phyloP scores from a whole-genome alignment of 2,888 invertebrate species.

The Odontocerum albicorne region DNA sequence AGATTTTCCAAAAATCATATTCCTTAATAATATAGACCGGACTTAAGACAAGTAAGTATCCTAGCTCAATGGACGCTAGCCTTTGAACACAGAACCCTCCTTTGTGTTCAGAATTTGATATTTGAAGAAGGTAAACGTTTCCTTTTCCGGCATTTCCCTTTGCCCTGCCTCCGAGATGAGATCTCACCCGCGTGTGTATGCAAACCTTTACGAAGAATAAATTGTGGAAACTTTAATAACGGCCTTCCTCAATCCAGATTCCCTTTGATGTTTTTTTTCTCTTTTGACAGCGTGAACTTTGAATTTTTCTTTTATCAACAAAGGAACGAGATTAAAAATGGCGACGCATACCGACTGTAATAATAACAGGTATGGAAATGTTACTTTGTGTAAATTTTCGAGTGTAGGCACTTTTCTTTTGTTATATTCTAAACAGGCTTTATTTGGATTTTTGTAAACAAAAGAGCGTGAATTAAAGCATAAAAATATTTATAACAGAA shows the following conservation, averaged over 20 bases:
- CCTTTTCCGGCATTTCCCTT: conserved; percentile 33
- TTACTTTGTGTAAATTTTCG: too few relatives aligned
- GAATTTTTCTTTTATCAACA: conserved; percentile 20
- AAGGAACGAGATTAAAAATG: conserved; percentile 18
- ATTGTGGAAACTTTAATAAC: conserved; percentile 33
- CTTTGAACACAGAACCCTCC: conserved; percentile 19
- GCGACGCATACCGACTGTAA: too few relatives aligned
- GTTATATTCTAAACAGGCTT: too few relatives aligned
- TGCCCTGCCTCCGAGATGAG: conserved; percentile 17
- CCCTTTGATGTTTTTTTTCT: conserved; percentile 28
- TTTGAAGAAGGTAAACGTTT: conserved; percentile 37
- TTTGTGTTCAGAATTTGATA: conserved; percentile 36
- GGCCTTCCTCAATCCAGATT: conserved; percentile 12
- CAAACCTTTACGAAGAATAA: conserved; percentile 26
- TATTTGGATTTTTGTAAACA: too few relatives aligned
- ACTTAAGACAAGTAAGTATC: too few relatives aligned
- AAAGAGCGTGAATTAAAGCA: too few relatives aligned
- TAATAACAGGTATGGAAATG: too few relatives aligned
- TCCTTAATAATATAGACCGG: too few relatives aligned
- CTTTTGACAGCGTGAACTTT: conserved; percentile 19
- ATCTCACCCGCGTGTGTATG: conserved; percentile 25
- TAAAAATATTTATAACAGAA: too few relatives aligned
- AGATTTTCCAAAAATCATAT: too few relatives aligned
- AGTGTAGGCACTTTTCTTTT: too few relatives aligned
- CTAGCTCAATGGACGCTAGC: conserved; percentile 16